A percentile compares a stretch with the other conserved stretches of the same genome.
Evolutionary conservation across 2,888 invertebrate species (phyloP).

Genomic region (Theretra japonica): DNA sequence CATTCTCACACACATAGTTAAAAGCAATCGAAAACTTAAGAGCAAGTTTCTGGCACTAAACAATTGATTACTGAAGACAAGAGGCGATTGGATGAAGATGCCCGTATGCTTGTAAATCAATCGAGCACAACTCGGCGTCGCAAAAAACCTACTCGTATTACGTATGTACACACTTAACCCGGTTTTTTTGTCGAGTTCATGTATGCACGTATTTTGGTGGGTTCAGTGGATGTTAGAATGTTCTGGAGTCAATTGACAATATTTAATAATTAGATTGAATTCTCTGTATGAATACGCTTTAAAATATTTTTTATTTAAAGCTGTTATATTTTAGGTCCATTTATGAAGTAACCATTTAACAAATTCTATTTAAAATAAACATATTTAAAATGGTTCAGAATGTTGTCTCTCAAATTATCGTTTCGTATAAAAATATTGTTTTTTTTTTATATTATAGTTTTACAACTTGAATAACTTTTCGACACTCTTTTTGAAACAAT

Average conservation of each 20-base stretch:
- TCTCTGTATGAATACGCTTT: neutral
- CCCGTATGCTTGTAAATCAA: slow-evolving; percentile 24
- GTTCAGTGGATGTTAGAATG: slow-evolving; percentile 10
- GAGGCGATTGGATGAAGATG: slow-evolving; percentile 2
- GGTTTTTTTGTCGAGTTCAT: slow-evolving; percentile 60
- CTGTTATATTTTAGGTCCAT: too few species aligned
- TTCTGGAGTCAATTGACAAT: neutral
- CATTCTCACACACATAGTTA: neutral
- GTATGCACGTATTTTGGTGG: neutral
- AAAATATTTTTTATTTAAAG: too few species aligned
- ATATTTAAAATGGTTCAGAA: too few species aligned
- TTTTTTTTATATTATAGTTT: too few species aligned
- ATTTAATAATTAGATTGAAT: too few species aligned
- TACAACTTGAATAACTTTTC: too few species aligned
- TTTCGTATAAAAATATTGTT: too few species aligned
- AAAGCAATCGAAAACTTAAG: neutral
- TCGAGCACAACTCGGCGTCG: slow-evolving; percentile 34
- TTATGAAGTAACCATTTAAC: too few species aligned
- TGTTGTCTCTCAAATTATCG: too few species aligned
- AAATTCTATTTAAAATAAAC: too few species aligned
- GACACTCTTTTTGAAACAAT: too few species aligned
- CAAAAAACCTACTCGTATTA: slow-evolving; percentile 56
- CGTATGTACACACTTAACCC: slow-evolving; percentile 74
- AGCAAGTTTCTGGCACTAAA: neutral
- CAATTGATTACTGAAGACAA: neutral